Evolutionary conservation across 2,113 vertebrate species (phyloP).

Genomic region (Eulemur macaco): DNA sequence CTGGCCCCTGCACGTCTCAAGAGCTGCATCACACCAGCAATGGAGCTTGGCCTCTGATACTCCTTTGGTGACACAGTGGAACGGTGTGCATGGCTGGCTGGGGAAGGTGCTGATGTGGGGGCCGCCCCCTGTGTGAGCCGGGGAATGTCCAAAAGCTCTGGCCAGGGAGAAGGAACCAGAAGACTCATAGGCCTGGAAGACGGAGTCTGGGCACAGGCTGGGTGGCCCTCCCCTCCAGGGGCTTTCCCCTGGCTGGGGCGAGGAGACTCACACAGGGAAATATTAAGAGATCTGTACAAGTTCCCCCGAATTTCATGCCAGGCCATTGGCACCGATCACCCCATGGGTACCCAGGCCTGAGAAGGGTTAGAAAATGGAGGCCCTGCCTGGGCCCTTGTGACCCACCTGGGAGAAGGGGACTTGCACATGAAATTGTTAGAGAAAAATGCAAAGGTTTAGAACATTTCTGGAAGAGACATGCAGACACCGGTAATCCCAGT

Average conservation of each 20-base stretch:
- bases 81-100: constrained; percentile 1
- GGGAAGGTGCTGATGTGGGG: background rate
- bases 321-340: background rate
- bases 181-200: background rate
- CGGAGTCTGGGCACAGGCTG: background rate
- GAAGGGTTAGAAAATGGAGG: background rate
- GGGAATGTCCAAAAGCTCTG: background rate
- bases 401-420: background rate
- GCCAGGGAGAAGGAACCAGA: accelerated
- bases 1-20: constrained; percentile 41
- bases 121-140: background rate
- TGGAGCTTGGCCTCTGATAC: background rate
- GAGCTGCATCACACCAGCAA: background rate
- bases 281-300: background rate
- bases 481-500: background rate
- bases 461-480: background rate
- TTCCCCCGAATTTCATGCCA: background rate
- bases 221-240: no score
- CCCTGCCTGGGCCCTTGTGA: background rate
- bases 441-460: background rate
- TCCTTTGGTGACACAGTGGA: constrained; percentile 41
- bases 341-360: background rate
- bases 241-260: background rate
- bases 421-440: background rate
- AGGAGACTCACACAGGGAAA: background rate